Conservation (phyloP, 2,797 vertebrate species). For the Acipenser oxyrinchus region DNA sequence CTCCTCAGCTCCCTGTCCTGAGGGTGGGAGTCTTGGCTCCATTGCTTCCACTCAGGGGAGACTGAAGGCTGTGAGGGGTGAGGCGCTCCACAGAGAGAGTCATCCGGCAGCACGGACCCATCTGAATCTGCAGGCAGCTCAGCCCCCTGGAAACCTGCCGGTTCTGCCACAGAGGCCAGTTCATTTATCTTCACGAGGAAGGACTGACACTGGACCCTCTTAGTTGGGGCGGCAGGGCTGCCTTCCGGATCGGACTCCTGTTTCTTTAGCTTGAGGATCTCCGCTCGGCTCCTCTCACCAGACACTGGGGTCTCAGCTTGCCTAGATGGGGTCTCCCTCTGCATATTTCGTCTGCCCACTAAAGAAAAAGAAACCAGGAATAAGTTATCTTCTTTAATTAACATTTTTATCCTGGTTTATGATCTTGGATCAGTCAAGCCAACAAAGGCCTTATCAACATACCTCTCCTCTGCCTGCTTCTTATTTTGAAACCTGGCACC, state of each 20-base stretch:
- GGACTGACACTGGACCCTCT: no score
- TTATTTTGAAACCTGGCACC: no score
- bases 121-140: background rate
- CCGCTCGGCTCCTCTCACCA: background rate
- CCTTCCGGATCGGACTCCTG: background rate
- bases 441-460: no score
- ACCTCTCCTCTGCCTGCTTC: no score
- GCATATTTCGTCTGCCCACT: no score
- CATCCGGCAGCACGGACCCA: background rate
- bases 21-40: background rate
- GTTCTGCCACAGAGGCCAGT: background rate
- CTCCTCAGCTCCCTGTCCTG: constrained; percentile 18
- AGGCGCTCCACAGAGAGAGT: no score
- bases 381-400: no score
- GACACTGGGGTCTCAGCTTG: background rate
- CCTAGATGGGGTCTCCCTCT: background rate
- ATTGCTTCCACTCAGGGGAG: background rate
- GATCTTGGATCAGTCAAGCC: no score
- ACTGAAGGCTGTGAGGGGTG: no score
- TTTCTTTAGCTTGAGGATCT: background rate
- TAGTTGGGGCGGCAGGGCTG: background rate
- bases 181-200: constrained; percentile 1
- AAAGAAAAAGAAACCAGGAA: no score
- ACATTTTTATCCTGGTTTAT: no score
- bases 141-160: background rate